Evolutionary conservation across 2,888 invertebrate genomes (phyloP), one percentile per base, ranked within the genome.

Genomic region (Chaitophorus viminalis): DNA sequence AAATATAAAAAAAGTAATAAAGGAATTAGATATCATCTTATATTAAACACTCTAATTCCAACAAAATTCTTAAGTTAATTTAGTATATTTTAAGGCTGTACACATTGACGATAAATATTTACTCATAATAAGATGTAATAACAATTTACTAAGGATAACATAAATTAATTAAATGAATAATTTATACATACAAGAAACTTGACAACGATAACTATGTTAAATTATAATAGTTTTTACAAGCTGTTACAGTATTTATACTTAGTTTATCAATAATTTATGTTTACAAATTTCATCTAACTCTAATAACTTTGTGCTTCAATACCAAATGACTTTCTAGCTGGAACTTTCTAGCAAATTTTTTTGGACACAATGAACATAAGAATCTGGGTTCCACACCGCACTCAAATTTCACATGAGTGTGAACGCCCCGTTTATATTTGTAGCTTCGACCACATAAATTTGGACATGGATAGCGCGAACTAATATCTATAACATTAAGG

Each of bases 351-450:
- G 77, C 83, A 89, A 90, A 90, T 74, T 88, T 89, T 77, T 89
- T 89, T 9, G 78, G 60, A 89, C 91, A 91, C 60, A 90, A 89
- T 0, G 90, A 90, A 85, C 91, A 91, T 68, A 90, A 89, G 87
- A 91, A 91, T 74, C 90, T 90, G 11, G 90, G 90, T 82, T 90
- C 90, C 76, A 90, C 90, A 11, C 91, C 91, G 86, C 91, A 91
- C 79, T 91, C 90, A 83, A 90, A 90, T 21, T 90, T 90, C 39
- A 90, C 89, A 88, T 92, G 91, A 25, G 90, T 90, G 25, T 89
- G 89, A 79, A 91, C 90, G 65, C 91, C 91, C 2, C 91, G 91
- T 88, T 91, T 91, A 81, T 90, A 90, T 77, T 90, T 90, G 89
- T 92, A 92, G 60, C 89, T 89, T 70, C 90, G 91, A 31, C 91